Evolutionary conservation across 2,113 vertebrate species (phyloP).

Genomic region (Cyanoramphus novaezelandiae): DNA sequence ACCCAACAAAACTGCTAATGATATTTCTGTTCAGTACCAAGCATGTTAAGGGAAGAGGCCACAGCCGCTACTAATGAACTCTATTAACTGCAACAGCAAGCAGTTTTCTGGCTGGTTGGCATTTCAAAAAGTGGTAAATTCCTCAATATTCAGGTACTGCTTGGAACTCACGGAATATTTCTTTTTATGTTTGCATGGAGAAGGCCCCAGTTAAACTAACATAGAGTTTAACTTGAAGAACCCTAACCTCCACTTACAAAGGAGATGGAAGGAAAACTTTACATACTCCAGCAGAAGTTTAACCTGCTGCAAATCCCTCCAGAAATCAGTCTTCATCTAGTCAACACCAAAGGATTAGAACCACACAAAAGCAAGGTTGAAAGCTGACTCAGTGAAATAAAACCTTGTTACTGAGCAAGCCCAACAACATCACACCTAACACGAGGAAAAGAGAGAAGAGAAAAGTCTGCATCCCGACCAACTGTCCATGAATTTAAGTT

Average conservation of each 20-base stretch:
- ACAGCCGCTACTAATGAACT: background rate
- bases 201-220: background rate
- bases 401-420: background rate
- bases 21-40: background rate
- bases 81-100: background rate
- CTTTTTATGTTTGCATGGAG: background rate
- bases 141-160: background rate
- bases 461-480: background rate
- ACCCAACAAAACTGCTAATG: background rate
- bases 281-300: background rate
- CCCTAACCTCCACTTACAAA: background rate
- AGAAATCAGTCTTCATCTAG: background rate
- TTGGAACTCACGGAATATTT: background rate
- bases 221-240: background rate
- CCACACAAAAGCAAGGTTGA: background rate
- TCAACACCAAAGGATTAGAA: background rate
- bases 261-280: background rate
- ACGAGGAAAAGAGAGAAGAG: background rate
- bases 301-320: background rate
- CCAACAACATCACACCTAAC: background rate
- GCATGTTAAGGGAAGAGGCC: background rate
- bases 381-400: background rate
- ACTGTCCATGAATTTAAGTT: fast-evolving
- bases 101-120: background rate
- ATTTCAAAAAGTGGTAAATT: background rate